phyloP scores from a whole-genome alignment of 1,140 invertebrate species.

The Charaxes varanes region DNA sequence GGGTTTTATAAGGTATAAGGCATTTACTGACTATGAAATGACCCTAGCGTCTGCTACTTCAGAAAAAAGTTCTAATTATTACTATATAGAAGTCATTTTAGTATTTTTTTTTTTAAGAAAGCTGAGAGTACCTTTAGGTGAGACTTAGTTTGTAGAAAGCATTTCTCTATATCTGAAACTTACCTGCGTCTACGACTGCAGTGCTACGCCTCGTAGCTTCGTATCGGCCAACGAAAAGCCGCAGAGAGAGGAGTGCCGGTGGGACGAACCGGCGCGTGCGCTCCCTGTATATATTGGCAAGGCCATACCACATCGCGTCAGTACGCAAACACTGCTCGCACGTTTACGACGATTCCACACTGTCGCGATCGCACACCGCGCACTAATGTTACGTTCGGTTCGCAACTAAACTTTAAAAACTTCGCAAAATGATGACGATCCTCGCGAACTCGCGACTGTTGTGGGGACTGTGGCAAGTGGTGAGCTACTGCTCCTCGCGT shows the following conservation, averaged over 20 bases:
- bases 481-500: conserved; percentile 49
- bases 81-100: too few relatives aligned
- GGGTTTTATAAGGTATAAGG: too few relatives aligned
- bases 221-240: conserved; percentile 37
- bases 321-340: conserved; percentile 61
- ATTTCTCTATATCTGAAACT: conserved; percentile 21
- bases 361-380: conserved; percentile 47
- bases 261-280: conserved; percentile 58
- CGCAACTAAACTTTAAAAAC: conserved; percentile 27
- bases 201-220: conserved; percentile 62
- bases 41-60: too few relatives aligned
- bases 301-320: conserved; percentile 62
- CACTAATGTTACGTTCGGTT: conserved; percentile 49
- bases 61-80: too few relatives aligned
- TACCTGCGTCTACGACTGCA: conserved; percentile 40
- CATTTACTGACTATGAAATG: too few relatives aligned
- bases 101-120: too few relatives aligned
- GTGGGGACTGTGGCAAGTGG: conserved; percentile 55
- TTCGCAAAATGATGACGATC: conserved; percentile 50
- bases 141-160: too few relatives aligned
- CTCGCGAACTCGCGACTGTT: conserved; percentile 55
- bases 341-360: conserved; percentile 50
- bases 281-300: conserved; percentile 70
- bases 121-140: too few relatives aligned
- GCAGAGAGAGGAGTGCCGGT: conserved; percentile 63